Percentiles rank a stretch among this genome's conserved stretches.
Evolutionary conservation across 1,140 invertebrate genomes (phyloP).

Genomic region (Brachionus rotundiformis): DNA sequence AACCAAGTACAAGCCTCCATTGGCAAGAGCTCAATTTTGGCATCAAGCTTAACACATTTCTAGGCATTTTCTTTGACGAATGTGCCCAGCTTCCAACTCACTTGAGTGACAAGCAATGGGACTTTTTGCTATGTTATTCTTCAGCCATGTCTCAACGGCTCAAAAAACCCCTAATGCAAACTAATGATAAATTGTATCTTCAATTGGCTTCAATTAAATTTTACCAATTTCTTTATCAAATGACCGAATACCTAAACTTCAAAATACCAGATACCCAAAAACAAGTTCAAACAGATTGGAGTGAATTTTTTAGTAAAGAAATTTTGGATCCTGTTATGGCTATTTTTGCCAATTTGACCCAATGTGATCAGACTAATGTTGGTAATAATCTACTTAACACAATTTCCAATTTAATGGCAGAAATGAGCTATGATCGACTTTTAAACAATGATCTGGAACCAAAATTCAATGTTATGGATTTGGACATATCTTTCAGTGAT

Average conservation of each 20-base stretch:
- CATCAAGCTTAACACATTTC: background rate
- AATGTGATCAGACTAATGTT: conserved; percentile 54
- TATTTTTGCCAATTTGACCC: conserved; percentile 57
- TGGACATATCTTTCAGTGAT: conserved; percentile 55
- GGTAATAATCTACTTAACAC: background rate
- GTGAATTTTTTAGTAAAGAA: conserved; percentile 40
- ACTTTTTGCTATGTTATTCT: conserved; percentile 45
- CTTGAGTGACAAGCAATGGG: conserved; percentile 21
- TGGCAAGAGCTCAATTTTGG: conserved; percentile 12
- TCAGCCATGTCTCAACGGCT: conserved; percentile 22
- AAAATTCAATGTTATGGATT: conserved; percentile 58
- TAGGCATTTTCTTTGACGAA: background rate
- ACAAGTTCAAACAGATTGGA: background rate
- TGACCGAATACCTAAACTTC: background rate
- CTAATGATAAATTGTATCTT: background rate
- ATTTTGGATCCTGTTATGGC: background rate
- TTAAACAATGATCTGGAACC: conserved; percentile 59
- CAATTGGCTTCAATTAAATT: conserved; percentile 11
- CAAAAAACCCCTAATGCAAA: background rate
- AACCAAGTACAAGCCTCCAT: background rate
- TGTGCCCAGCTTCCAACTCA: background rate
- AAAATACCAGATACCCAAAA: background rate
- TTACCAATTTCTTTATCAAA: background rate
- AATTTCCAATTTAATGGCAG: conserved; percentile 55
- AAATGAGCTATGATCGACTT: conserved; percentile 56